Conservation (phyloP, 1,140 invertebrate genomes). For the Caenorhabditis remanei region DNA sequence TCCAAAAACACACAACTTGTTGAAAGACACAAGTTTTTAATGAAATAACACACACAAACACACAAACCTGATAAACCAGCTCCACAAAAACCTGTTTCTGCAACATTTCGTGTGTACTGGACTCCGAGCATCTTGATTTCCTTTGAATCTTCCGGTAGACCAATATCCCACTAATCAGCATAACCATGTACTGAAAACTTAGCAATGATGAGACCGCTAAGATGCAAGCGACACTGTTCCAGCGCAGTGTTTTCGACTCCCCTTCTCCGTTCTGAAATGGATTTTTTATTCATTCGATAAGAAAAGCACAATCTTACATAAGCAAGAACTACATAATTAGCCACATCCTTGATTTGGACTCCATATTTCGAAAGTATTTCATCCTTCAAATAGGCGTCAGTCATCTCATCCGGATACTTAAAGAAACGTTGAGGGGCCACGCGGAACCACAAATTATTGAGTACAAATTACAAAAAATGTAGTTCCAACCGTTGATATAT, state of each 20-base stretch:
- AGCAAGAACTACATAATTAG: neutral
- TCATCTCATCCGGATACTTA: neutral
- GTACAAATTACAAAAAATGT: neutral
- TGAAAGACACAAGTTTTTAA: no score
- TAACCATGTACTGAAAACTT: neutral
- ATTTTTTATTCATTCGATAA: no score
- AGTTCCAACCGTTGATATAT: neutral
- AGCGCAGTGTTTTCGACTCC: neutral
- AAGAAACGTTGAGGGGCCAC: neutral
- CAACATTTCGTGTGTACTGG: neutral
- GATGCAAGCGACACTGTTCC: slow-evolving; percentile 1
- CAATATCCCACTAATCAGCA: neutral
- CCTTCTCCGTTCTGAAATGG: neutral
- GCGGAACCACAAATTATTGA: neutral
- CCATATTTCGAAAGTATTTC: neutral
- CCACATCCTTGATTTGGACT: neutral
- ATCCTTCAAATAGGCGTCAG: neutral
- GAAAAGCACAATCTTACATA: no score
- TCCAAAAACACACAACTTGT: no score
- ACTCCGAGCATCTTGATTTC: neutral
- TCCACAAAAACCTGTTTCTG: neutral
- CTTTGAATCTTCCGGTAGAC: neutral
- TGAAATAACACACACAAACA: no score
- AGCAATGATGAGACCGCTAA: neutral
- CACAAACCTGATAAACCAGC: neutral